Evolutionary conservation across 2,797 vertebrate genomes (phyloP), one percentile per base, ranked within the genome.

Genomic region (Iguana delicatissima): DNA sequence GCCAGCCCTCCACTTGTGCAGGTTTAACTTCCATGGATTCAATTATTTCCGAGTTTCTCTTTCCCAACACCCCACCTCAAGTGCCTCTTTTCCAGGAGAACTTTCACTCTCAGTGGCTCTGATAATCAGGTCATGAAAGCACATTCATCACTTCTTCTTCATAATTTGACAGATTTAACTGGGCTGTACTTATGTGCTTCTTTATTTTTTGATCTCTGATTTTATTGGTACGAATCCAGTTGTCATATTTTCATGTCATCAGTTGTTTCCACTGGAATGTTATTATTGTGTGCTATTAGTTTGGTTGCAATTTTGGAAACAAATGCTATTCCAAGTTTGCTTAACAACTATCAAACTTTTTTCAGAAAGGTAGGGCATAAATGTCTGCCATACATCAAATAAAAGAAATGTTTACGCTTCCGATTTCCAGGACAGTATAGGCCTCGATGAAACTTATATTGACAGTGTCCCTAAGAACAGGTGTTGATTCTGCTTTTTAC

Each of bases 401-500:
- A 35, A 85, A 74, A 85, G 8, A n/a, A 85, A 73, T 6, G 22
- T 38, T 69, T 57, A 24, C 55, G 42, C 35, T 69, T 79, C 35
- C 50, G 1, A 6, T 52, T 46, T 87, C 73, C 20, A 84, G 26
- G 50, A 3, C 24, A n/a, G 46, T 26, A 29, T 7, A 77, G 2
- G 26, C 38, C 57, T 77, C 46, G 62, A 18, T 46, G 35, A 77
- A 79, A 38, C 50, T 16, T 22, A 10, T 62, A 64, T 38, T 32
- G 16, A 26, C 77, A 42, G 67, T 46, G 62, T 59, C 55, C 8
- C 18, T 32, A 89, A 42, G 80, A 59, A 35, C 55, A 59, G 67
- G 52, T 72, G 22, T 62, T 80, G 76, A 62, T 46, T 69, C 74
- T 80, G 89, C 62, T 46, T 90, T 89, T 85, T n/a, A 5, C 79